These are phyloP conservation scores for Agrotis puta DNA, from an alignment of 2,888 invertebrate genomes.

Conservation along the genomic window DNA sequence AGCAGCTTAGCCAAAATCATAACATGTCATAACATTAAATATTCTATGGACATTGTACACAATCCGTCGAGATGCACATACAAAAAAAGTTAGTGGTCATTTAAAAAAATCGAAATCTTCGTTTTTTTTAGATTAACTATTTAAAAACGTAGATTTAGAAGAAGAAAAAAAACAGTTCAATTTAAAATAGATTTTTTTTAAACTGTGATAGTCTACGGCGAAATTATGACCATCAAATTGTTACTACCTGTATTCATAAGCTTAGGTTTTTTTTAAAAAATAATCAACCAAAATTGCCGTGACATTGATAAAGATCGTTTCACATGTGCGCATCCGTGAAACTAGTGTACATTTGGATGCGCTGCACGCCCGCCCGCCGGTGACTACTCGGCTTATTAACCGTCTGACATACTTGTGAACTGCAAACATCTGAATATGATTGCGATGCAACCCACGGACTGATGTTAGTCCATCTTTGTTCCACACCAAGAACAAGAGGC, in stretches of 20 bases:
- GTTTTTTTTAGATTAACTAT: too few species aligned
- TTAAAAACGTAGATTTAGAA: too few species aligned
- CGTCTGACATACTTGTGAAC: constrained; percentile 72
- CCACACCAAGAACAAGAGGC: constrained; percentile 33
- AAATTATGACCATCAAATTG: constrained; percentile 2
- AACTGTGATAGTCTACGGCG: background rate
- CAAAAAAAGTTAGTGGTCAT: too few species aligned
- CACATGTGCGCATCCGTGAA: constrained; percentile 84
- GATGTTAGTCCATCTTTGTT: constrained; percentile 43
- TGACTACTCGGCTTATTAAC: constrained; percentile 75
- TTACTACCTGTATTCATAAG: background rate
- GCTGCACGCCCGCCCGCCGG: constrained; percentile 50
- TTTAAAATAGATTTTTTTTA: too few species aligned
- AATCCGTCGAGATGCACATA: too few species aligned
- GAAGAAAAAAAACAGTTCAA: too few species aligned
- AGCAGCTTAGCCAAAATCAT: too few species aligned
- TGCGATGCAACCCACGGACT: constrained; percentile 51
- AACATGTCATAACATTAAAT: too few species aligned
- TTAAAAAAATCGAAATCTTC: too few species aligned
- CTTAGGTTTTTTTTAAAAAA: constrained; percentile 63
- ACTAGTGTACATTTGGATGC: constrained; percentile 70
- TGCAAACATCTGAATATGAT: constrained; percentile 48
- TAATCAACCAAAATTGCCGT: constrained; percentile 82
- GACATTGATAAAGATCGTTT: constrained; percentile 86
- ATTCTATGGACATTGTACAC: too few species aligned